Conservation (phyloP, 2,113 vertebrate species). For the Spermophilus dauricus region DNA sequence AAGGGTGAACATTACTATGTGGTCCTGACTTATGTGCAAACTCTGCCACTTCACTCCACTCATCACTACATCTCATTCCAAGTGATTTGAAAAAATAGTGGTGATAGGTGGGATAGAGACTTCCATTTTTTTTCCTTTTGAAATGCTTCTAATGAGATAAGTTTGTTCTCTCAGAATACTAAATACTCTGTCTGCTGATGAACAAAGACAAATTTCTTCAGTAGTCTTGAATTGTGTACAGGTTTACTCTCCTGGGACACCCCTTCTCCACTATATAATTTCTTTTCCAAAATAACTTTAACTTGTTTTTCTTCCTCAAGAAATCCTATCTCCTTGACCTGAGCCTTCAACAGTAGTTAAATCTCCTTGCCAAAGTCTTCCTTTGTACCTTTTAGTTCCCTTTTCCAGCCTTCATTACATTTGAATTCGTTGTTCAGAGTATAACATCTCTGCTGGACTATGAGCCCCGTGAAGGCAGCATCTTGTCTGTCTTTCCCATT, state of each 20-base stretch:
- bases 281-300: neutral
- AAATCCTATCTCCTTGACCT: neutral
- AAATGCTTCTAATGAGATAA: neutral
- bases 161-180: neutral
- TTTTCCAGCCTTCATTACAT: neutral
- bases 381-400: neutral
- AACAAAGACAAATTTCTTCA: neutral
- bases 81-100: neutral
- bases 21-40: neutral
- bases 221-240: neutral
- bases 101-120: neutral
- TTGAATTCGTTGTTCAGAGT: neutral
- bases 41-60: neutral
- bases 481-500: neutral
- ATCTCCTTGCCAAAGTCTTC: neutral
- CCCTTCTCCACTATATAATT: neutral
- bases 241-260: neutral
- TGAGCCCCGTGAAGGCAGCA: neutral
- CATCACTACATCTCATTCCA: neutral
- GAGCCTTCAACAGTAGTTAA: neutral
- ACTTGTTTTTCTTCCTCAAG: neutral
- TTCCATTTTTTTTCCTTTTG: neutral
- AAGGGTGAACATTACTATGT: neutral
- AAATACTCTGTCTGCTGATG: neutral
- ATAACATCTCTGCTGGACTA: neutral